A percentile compares a stretch with the other conserved stretches of the same genome.
phyloP scores from a whole-genome alignment of 2,113 vertebrate species.

The Collichthys lucidus region DNA sequence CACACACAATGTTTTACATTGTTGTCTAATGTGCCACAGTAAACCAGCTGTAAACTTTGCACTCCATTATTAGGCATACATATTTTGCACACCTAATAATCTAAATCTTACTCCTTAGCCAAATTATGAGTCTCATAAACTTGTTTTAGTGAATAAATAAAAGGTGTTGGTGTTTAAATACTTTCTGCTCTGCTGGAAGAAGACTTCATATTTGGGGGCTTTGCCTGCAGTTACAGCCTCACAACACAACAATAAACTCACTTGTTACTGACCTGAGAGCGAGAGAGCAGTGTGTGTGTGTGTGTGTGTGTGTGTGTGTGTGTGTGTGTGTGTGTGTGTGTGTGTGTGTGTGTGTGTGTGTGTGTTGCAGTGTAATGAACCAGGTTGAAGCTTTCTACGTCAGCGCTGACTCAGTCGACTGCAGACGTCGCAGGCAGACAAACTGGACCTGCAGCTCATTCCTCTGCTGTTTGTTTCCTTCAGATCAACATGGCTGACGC shows the following conservation, averaged over 20 bases:
- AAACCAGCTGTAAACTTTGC: background rate
- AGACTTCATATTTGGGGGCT: background rate
- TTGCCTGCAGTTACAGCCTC: slow-evolving; percentile 6
- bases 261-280: too few species aligned
- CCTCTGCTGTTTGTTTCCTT: slow-evolving; percentile 13
- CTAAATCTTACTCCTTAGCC: accelerated
- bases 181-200: background rate
- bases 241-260: slow-evolving; percentile 36
- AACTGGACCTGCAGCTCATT: slow-evolving; percentile 52
- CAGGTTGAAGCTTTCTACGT: slow-evolving; percentile 43
- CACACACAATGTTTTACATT: too few species aligned
- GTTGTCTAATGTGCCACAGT: background rate
- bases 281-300: too few species aligned
- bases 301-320: too few species aligned
- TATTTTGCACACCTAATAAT: too few species aligned
- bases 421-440: slow-evolving; percentile 14
- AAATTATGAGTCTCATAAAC: background rate
- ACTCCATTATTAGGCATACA: background rate
- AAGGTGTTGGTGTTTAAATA: background rate
- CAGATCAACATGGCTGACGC: slow-evolving; percentile 63
- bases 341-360: slow-evolving; percentile 24
- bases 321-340: slow-evolving; percentile 27
- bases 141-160: background rate
- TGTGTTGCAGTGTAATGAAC: slow-evolving; percentile 11
- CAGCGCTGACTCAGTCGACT: background rate